Evolutionary conservation across 2,797 vertebrate genomes (phyloP).

Genomic region (Psittacula derbiana): DNA sequence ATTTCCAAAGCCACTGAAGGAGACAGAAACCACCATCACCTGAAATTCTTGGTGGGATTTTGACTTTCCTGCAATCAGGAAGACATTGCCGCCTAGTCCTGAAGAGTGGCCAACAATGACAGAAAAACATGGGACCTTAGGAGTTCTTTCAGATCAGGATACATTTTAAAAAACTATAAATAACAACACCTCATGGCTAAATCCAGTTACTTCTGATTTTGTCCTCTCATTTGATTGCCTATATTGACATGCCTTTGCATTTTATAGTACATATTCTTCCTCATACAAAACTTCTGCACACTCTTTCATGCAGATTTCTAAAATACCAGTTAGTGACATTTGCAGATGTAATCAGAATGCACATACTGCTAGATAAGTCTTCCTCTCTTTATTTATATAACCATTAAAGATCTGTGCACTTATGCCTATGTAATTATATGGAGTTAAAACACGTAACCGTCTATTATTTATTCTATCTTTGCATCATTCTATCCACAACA

Average conservation of each 20-base stretch:
- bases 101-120: background rate
- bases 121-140: background rate
- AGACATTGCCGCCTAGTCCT: background rate
- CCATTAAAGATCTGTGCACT: background rate
- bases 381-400: background rate
- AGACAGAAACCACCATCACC: background rate
- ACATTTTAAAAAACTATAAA: background rate
- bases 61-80: background rate
- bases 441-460: rapidly evolving
- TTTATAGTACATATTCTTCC: background rate
- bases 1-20: background rate
- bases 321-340: background rate
- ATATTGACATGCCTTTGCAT: background rate
- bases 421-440: background rate
- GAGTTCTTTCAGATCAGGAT: background rate
- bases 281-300: background rate
- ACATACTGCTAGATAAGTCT: background rate
- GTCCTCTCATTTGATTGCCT: background rate
- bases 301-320: background rate
- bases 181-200: background rate
- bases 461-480: background rate
- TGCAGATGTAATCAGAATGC: background rate
- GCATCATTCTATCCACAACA: background rate
- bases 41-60: background rate
- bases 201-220: background rate